These are phyloP conservation scores for Dryobates pubescens DNA, from an alignment of 2,797 vertebrate species.

Conservation along the genomic window DNA sequence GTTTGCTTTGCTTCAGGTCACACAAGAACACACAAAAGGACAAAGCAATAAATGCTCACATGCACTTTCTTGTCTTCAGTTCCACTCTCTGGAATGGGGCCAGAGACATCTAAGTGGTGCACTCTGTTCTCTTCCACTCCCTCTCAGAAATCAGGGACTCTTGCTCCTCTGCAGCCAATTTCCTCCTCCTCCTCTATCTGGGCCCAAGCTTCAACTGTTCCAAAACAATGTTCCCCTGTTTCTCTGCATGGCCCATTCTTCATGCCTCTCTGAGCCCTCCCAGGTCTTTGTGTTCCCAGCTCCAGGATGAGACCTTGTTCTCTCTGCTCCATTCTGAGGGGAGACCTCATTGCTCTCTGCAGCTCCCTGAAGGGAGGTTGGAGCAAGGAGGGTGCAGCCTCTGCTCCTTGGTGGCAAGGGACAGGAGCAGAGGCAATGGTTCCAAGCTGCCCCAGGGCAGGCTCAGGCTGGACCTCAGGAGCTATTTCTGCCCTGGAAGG, in stretches of 20 bases:
- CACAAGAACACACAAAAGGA: constrained; percentile 17
- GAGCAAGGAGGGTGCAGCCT: no score
- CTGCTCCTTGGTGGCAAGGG: no score
- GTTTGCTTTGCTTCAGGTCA: constrained; percentile 17
- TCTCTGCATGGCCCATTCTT: neutral
- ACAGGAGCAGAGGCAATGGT: no score
- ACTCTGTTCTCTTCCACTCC: constrained; percentile 50
- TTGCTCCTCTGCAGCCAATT: constrained; percentile 35
- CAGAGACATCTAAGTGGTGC: constrained; percentile 37
- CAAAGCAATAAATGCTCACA: constrained; percentile 41
- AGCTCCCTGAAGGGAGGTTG: no score
- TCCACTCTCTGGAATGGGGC: constrained; percentile 31
- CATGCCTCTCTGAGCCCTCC: neutral
- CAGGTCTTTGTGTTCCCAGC: neutral
- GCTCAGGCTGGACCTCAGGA: no score
- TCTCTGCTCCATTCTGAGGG: neutral
- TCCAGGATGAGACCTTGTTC: constrained; percentile 1
- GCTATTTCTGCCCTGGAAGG: no score
- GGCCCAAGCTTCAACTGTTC: neutral
- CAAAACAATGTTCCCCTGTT: constrained; percentile 44
- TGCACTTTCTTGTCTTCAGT: constrained; percentile 57
- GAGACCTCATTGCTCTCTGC: neutral
- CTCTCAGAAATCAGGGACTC: constrained; percentile 21
- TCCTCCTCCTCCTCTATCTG: constrained; percentile 19
- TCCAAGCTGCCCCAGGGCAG: no score